Evolutionary conservation across 1,140 invertebrate genomes (phyloP).

Genomic region (Limonius californicus): DNA sequence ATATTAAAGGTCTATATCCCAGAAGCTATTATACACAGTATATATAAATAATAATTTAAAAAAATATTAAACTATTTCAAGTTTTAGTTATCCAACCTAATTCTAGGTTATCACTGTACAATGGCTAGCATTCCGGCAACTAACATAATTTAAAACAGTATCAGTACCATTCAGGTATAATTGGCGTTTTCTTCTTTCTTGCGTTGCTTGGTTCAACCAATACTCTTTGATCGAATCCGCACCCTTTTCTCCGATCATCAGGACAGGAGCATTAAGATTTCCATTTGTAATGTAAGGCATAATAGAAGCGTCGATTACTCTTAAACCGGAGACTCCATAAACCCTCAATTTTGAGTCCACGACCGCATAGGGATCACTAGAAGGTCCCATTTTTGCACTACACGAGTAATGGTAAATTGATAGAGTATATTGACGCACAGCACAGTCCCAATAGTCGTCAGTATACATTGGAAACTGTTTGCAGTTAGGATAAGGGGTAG

Average conservation of each 20-base stretch:
- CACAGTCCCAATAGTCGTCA: slow-evolving; percentile 82
- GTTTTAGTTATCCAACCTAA: too few relatives aligned
- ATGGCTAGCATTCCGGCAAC: too few relatives aligned
- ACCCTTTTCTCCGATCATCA: slow-evolving; percentile 93
- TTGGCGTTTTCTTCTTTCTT: too few relatives aligned
- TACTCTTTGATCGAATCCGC: slow-evolving; percentile 78
- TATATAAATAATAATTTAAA: too few relatives aligned
- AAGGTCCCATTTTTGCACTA: slow-evolving; percentile 80
- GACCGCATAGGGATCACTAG: slow-evolving; percentile 71
- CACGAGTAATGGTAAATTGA: slow-evolving; percentile 85
- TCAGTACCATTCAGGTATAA: too few relatives aligned
- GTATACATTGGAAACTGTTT: slow-evolving; percentile 70
- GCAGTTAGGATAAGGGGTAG: slow-evolving; percentile 71
- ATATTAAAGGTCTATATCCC: too few relatives aligned
- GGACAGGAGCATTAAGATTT: slow-evolving; percentile 80
- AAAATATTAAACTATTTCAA: too few relatives aligned
- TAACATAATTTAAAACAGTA: too few relatives aligned
- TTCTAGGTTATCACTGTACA: too few relatives aligned
- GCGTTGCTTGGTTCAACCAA: slow-evolving; percentile 50
- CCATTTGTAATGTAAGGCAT: slow-evolving; percentile 80
- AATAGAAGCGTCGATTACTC: slow-evolving; percentile 77
- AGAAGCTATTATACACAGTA: too few relatives aligned
- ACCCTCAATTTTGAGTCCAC: slow-evolving; percentile 76
- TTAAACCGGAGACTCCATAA: slow-evolving; percentile 67
- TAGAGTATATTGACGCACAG: slow-evolving; percentile 74